Base-by-base conservation (phyloP, 2,113 vertebrate species). In the Oophaga pumilio region DNA sequence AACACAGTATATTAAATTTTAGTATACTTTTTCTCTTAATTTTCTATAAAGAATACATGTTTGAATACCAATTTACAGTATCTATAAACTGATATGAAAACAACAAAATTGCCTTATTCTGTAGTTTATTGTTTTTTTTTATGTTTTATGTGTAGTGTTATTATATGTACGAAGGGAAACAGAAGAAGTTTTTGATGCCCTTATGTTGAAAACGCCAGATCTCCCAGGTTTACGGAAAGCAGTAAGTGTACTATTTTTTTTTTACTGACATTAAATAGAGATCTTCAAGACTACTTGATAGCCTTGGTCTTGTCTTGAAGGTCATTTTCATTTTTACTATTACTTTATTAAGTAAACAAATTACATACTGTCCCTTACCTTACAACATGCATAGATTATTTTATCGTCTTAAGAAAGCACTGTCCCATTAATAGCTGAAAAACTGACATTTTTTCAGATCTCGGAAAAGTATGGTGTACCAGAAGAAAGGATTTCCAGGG, bases 391-490 rank as follows among this genome's bases (percentile, higher is more conserved):
- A 64, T n/a, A 74, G 7, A 22, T 18, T 33, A 43, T 28, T 64
- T 28, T 57, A 78, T 15, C 8, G 6, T 2, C 1, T 15, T 15
- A 18, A 2, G 13, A 57, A 12, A 12, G 6, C 26, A 53, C 7
- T 22, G 33, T 5, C 2, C 1, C 18, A 18, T 2, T 64, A 11
- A 22, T 11, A 49, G 59, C 18, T 50, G 33, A 85, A 33, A 17
- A 76, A 26, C 53, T 68, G 18, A 8, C 24, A 24, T 18, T 74
- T 86, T 91, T 87, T 20, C 89, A 99, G 98, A 97, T 99, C 93
- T 99, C 98, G 91, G 97, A 99, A 94, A 99, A 99, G 92, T 99
- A 99, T 0, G 95, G 96, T n/a, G 90, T 99, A 90, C 96, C 96
- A 53, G 96, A 96, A 91, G 97, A 98, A 91, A 96, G 96, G 92